phyloP scores from a whole-genome alignment of 2,113 vertebrate species.

The Apteryx owenii region DNA sequence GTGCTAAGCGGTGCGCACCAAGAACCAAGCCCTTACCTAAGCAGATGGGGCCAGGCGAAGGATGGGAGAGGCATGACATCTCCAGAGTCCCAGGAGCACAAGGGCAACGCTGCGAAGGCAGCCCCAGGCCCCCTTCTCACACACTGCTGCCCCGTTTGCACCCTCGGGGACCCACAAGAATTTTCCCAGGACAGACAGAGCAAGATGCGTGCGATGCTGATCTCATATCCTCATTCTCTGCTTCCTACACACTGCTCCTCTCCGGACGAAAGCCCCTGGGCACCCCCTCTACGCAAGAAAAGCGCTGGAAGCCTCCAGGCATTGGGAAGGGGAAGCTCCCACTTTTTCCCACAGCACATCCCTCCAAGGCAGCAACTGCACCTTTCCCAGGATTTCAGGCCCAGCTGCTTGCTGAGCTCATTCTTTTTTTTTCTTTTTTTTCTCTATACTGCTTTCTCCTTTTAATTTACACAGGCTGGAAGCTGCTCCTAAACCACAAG shows the following conservation, averaged over 20 bases:
- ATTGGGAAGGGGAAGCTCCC: background rate
- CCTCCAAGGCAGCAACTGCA: background rate
- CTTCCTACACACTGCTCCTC: background rate
- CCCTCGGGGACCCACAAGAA: background rate
- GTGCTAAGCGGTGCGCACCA: background rate
- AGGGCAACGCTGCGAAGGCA: background rate
- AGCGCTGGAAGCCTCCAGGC: too few species aligned
- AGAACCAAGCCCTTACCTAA: background rate
- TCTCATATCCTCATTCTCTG: background rate
- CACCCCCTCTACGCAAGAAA: background rate
- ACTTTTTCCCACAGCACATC: background rate
- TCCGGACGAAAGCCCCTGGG: background rate
- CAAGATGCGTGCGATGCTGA: background rate
- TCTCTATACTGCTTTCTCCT: background rate
- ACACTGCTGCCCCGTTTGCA: background rate
- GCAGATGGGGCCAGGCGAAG: background rate
- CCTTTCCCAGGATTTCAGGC: background rate
- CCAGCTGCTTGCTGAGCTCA: background rate
- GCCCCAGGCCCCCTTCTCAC: background rate
- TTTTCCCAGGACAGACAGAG: background rate
- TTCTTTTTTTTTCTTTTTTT: background rate
- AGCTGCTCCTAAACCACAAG: background rate
- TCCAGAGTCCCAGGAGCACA: background rate
- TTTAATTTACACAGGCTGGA: background rate
- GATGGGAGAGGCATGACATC: fast-evolving